phyloP scores from a whole-genome alignment of 2,888 invertebrate species.

The Amphipyra tragopoginis region DNA sequence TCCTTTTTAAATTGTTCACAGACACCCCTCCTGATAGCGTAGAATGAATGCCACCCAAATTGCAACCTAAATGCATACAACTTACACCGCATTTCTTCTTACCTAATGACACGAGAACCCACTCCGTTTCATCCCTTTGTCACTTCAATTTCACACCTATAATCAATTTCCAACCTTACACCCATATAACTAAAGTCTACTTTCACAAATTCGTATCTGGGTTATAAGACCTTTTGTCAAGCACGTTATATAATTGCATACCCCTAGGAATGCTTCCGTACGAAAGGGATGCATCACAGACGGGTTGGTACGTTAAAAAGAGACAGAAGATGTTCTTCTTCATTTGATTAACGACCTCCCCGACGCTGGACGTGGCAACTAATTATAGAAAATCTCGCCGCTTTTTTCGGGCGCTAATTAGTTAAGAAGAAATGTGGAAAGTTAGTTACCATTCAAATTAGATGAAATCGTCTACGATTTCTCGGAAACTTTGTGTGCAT shows the following conservation, averaged over 20 bases:
- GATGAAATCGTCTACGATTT: too few species aligned
- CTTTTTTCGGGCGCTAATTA: conserved; percentile 2
- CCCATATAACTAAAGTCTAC: background rate
- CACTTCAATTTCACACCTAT: background rate
- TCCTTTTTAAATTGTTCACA: conserved; percentile 16
- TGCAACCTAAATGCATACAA: conserved; percentile 27
- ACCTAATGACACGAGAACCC: background rate
- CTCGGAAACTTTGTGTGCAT: too few species aligned
- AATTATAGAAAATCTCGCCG: conserved; percentile 60
- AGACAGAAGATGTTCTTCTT: conserved; percentile 38
- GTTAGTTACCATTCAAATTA: background rate
- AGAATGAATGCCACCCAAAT: conserved; percentile 14
- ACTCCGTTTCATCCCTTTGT: conserved; percentile 29
- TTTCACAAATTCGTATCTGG: background rate
- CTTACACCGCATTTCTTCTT: conserved; percentile 23
- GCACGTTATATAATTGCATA: conserved; percentile 52
- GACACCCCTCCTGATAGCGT: conserved; percentile 7
- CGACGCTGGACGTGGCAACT: conserved; percentile 58
- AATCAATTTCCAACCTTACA: conserved; percentile 45
- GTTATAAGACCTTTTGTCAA: conserved; percentile 7
- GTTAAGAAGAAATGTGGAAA: conserved; percentile 7
- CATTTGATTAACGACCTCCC: conserved; percentile 59
- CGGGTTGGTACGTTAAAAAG: conserved; percentile 37
- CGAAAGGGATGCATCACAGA: conserved; percentile 50
- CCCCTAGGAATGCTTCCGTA: conserved; percentile 41